These are phyloP conservation scores for Carassius auratus DNA, from an alignment of 2,113 vertebrate genomes.

Conservation along the genomic window DNA sequence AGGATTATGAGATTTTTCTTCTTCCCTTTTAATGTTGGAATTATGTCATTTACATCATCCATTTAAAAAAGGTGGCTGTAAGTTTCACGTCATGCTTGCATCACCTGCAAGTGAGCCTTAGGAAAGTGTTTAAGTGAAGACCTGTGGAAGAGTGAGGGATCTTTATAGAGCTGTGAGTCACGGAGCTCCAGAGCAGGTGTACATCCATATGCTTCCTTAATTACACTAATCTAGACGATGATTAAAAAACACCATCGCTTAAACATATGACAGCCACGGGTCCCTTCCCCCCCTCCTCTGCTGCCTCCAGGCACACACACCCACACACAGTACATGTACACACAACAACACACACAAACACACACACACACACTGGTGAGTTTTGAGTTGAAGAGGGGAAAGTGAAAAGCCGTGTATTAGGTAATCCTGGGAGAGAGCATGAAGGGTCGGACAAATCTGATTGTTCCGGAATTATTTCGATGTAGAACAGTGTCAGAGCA, in stretches of 20 bases:
- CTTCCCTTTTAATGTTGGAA: constrained; percentile 15
- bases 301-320: background rate
- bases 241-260: constrained; percentile 44
- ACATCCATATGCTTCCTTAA: constrained; percentile 67
- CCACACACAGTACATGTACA: background rate
- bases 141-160: background rate
- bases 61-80: background rate
- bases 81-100: background rate
- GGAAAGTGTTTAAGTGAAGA: background rate
- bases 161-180: constrained; percentile 27
- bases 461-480: constrained; percentile 67
- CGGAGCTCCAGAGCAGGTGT: constrained; percentile 66
- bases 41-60: background rate
- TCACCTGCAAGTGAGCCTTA: background rate
- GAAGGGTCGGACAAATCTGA: constrained; percentile 61
- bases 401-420: constrained; percentile 65
- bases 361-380: background rate
- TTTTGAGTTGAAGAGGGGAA: constrained; percentile 52
- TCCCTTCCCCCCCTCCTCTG: background rate
- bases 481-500: constrained; percentile 61
- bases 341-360: background rate
- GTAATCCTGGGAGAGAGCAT: constrained; percentile 42
- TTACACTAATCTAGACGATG: constrained; percentile 44
- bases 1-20: constrained; percentile 26
- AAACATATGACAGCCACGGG: constrained; percentile 29